Conservation (phyloP, 2,113 vertebrate species). For the Chionis minor region DNA sequence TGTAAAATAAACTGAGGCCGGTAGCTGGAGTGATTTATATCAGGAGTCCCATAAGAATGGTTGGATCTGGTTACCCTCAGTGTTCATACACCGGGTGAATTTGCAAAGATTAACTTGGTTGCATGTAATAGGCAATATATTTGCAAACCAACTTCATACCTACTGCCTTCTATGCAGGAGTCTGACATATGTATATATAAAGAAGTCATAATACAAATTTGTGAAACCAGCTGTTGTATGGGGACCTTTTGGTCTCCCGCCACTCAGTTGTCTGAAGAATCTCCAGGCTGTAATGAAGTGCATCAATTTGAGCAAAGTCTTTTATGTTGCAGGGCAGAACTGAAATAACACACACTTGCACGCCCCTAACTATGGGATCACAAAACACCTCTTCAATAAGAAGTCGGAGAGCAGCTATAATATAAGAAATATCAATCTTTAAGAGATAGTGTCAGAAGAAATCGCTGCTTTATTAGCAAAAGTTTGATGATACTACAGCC, state of each 20-base stretch:
- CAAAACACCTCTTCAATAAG: neutral
- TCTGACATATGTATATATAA: neutral
- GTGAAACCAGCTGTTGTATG: neutral
- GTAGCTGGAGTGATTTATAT: neutral
- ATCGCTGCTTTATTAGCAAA: conserved; percentile 27
- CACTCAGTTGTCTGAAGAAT: neutral
- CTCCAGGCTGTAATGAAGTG: neutral
- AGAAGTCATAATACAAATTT: neutral
- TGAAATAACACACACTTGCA: neutral
- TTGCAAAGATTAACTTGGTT: neutral
- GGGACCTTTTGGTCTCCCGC: neutral
- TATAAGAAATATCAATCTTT: neutral
- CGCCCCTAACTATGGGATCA: neutral
- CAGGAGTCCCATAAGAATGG: neutral
- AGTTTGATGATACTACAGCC: conserved; percentile 20
- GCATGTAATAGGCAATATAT: neutral
- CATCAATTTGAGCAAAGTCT: neutral
- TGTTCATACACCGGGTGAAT: neutral
- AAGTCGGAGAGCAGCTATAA: neutral
- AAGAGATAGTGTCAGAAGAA: conserved; percentile 17
- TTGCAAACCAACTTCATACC: neutral
- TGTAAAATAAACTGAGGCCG: neutral
- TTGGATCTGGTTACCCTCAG: neutral
- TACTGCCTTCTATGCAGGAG: neutral
- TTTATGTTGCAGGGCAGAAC: neutral